These are phyloP conservation scores for Tachina fera DNA, from an alignment of 2,888 invertebrate species.

Conservation along the genomic window DNA sequence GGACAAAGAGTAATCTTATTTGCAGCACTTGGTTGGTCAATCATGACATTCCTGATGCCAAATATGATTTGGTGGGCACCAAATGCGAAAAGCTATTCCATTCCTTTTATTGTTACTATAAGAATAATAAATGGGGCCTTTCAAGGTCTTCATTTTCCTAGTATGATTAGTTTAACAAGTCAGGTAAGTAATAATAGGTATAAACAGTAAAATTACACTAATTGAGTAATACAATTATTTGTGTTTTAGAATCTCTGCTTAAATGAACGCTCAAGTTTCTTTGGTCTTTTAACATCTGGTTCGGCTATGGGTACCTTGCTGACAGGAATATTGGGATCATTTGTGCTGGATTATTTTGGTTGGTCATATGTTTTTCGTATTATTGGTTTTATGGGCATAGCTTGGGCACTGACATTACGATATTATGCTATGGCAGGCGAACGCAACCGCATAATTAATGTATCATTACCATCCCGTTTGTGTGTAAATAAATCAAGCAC, in stretches of 20 bases:
- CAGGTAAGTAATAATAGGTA: conserved; percentile 78
- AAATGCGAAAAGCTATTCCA: conserved; percentile 81
- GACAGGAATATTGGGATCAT: conserved; percentile 87
- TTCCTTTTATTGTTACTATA: conserved; percentile 85
- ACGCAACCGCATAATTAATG: conserved; percentile 81
- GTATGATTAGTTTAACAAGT: conserved; percentile 88
- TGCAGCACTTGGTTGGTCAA: conserved; percentile 86
- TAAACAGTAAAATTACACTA: neutral
- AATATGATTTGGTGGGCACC: conserved; percentile 83
- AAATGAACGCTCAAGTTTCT: conserved; percentile 87
- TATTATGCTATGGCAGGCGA: conserved; percentile 84
- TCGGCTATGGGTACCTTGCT: conserved; percentile 86
- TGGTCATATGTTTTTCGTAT: conserved; percentile 87
- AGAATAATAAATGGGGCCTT: conserved; percentile 87
- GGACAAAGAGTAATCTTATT: conserved; percentile 87
- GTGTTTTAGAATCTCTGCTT: conserved; percentile 84
- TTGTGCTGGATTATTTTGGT: conserved; percentile 86
- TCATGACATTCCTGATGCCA: conserved; percentile 85
- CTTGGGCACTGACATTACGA: conserved; percentile 85
- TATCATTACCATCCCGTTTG: conserved; percentile 80
- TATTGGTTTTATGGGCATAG: conserved; percentile 85
- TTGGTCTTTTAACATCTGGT: conserved; percentile 87
- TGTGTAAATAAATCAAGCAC: conserved; percentile 80
- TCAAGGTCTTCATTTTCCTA: conserved; percentile 88
- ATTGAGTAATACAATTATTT: neutral